phyloP scores from a whole-genome alignment of 1,140 invertebrate genomes.

The Arion vulgaris region DNA sequence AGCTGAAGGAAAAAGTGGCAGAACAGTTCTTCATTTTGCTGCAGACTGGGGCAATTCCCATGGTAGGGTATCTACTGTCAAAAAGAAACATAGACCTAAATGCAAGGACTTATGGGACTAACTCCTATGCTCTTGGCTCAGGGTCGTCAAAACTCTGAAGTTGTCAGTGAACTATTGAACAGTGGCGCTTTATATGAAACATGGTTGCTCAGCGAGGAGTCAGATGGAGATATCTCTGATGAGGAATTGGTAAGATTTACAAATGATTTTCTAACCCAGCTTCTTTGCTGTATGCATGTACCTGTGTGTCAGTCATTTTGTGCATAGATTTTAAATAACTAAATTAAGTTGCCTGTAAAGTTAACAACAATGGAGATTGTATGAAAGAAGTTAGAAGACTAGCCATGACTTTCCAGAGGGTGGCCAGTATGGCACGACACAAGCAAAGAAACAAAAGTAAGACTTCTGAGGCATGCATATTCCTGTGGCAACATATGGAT shows the following conservation, averaged over 20 bases:
- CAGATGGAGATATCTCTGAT: conserved; percentile 46
- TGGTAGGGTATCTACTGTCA: conserved; percentile 50
- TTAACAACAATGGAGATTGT: too few relatives aligned
- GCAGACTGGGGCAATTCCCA: conserved; percentile 53
- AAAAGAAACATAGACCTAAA: conserved; percentile 46
- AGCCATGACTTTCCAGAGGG: too few relatives aligned
- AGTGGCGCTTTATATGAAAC: conserved; percentile 45
- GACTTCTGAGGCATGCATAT: too few relatives aligned
- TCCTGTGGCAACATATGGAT: too few relatives aligned
- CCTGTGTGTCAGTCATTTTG: too few relatives aligned
- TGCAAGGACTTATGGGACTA: conserved; percentile 55
- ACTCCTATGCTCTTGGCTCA: conserved; percentile 53
- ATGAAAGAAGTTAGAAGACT: too few relatives aligned
- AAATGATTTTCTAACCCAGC: too few relatives aligned
- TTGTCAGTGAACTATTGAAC: conserved; percentile 39
- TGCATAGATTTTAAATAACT: too few relatives aligned
- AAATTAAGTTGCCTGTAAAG: too few relatives aligned
- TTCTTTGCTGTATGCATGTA: too few relatives aligned
- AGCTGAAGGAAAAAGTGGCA: conserved; percentile 60
- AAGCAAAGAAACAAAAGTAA: too few relatives aligned
- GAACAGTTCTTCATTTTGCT: conserved; percentile 61
- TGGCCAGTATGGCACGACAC: too few relatives aligned
- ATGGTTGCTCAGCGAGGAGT: conserved; percentile 41
- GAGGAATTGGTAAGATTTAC: conserved; percentile 54
- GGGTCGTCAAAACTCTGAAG: conserved; percentile 44